phyloP scores from a whole-genome alignment of 2,888 invertebrate genomes.

The Xestia sexstrigata region DNA sequence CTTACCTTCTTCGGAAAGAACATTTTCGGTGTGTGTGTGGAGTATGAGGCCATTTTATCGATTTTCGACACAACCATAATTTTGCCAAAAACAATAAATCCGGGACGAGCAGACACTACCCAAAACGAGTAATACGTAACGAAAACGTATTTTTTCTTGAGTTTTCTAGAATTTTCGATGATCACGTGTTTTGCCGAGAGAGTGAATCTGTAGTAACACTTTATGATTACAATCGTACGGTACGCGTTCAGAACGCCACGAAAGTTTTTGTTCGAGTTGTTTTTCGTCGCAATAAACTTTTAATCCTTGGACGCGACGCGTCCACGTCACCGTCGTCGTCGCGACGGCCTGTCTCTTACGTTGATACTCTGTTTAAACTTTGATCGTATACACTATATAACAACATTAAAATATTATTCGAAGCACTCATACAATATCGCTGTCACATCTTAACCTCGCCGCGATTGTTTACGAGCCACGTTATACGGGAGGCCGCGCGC shows the following conservation, averaged over 20 bases:
- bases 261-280: slow-evolving; percentile 83
- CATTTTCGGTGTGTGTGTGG: slow-evolving; percentile 89
- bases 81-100: slow-evolving; percentile 82
- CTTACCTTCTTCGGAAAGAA: slow-evolving; percentile 90
- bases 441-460: slow-evolving; percentile 87
- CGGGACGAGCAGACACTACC: slow-evolving; percentile 81
- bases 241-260: slow-evolving; percentile 77
- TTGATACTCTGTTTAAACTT: slow-evolving; percentile 67
- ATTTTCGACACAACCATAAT: slow-evolving; percentile 89
- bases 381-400: slow-evolving; percentile 75
- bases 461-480: slow-evolving; percentile 74
- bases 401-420: slow-evolving; percentile 75
- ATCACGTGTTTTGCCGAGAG: slow-evolving; percentile 80
- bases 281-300: slow-evolving; percentile 87
- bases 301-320: slow-evolving; percentile 83
- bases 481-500: slow-evolving; percentile 77
- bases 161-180: slow-evolving; percentile 86
- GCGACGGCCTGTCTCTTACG: slow-evolving; percentile 74
- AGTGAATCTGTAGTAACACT: slow-evolving; percentile 78
- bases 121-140: slow-evolving; percentile 75
- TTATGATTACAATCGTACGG: slow-evolving; percentile 77
- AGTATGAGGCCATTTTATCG: slow-evolving; percentile 89
- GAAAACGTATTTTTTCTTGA: slow-evolving; percentile 74
- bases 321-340: slow-evolving; percentile 86
- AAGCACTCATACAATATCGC: slow-evolving; percentile 83